Percentiles rank a stretch among this genome's conserved stretches.
These are phyloP conservation scores for Bambusicola thoracicus DNA, from an alignment of 2,113 vertebrate genomes.

Conservation along the genomic window DNA sequence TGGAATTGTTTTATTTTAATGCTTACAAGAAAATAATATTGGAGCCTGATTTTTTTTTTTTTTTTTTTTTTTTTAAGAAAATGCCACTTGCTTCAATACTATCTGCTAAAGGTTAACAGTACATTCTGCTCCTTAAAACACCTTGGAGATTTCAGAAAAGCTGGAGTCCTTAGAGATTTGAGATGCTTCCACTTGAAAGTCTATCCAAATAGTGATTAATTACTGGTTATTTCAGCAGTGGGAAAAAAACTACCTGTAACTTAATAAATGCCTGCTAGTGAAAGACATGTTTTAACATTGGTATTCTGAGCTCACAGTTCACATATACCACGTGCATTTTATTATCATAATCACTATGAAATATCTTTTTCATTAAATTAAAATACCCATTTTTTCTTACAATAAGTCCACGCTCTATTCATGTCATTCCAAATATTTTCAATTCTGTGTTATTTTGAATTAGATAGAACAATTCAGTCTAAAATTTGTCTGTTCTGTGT, in stretches of 20 bases:
- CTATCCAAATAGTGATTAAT: slow-evolving; percentile 55
- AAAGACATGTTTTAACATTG: not conserved
- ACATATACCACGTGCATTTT: not conserved
- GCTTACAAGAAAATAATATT: not conserved
- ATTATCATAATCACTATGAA: not conserved
- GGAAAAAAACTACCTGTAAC: not conserved
- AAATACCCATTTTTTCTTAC: not conserved
- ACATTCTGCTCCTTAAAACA: slow-evolving; percentile 3
- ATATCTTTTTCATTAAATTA: not conserved
- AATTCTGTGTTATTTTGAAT: not conserved
- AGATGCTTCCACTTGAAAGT: slow-evolving; percentile 6
- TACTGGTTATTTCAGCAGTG: slow-evolving; percentile 10
- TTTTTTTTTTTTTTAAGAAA: not conserved
- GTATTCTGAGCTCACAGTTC: not conserved
- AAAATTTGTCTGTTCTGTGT: not conserved
- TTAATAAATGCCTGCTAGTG: not conserved
- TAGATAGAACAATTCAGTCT: not conserved
- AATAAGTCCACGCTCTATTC: not conserved
- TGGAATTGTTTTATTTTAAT: not conserved
- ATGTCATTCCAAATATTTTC: not conserved
- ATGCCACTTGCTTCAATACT: not conserved
- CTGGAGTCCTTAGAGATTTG: slow-evolving; percentile 21
- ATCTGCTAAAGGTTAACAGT: not conserved
- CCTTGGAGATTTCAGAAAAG: slow-evolving; percentile 22
- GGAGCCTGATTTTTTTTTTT: not conserved